phyloP scores from a whole-genome alignment of 2,113 vertebrate genomes.

The Cryptotis parvus region DNA sequence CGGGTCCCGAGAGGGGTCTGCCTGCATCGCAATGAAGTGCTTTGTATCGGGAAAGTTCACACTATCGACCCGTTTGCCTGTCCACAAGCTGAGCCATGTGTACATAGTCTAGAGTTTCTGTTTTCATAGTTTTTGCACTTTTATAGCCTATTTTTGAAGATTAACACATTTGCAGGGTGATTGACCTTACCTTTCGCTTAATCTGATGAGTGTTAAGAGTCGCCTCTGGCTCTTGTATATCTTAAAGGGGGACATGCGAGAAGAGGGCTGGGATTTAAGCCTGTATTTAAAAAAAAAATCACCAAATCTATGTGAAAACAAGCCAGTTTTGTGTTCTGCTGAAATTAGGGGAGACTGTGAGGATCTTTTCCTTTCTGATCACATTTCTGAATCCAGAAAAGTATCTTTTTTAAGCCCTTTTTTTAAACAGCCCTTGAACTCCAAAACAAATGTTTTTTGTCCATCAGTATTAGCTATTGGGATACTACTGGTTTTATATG shows the following conservation, averaged over 20 bases:
- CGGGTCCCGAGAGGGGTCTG: slow-evolving; percentile 74
- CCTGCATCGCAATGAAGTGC: slow-evolving; percentile 85
- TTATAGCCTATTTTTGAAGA: slow-evolving; percentile 91
- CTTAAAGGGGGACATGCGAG: slow-evolving; percentile 59
- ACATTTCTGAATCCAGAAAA: slow-evolving; percentile 73
- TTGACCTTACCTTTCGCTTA: slow-evolving; percentile 84
- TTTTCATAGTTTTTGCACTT: slow-evolving; percentile 91
- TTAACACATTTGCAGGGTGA: slow-evolving; percentile 88
- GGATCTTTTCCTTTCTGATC: slow-evolving; percentile 51
- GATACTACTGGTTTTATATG: slow-evolving; percentile 89
- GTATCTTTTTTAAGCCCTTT: slow-evolving; percentile 1
- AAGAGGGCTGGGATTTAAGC: slow-evolving; percentile 75
- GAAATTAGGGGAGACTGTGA: slow-evolving; percentile 79
- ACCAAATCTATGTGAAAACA: slow-evolving; percentile 81
- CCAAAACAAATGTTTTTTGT: slow-evolving; percentile 75
- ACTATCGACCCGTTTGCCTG: slow-evolving; percentile 85
- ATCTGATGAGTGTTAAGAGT: slow-evolving; percentile 81
- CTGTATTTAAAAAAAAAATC: slow-evolving; percentile 78
- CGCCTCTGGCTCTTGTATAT: slow-evolving; percentile 71
- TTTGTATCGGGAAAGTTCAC: slow-evolving; percentile 86
- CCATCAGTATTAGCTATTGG: slow-evolving; percentile 91
- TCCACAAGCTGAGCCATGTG: slow-evolving; percentile 92
- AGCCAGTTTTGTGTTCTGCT: slow-evolving; percentile 74
- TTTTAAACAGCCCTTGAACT: slow-evolving; percentile 79
- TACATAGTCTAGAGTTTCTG: slow-evolving; percentile 88